A percentile compares a stretch with the other conserved stretches of the same genome.
phyloP scores from a whole-genome alignment of 2,113 vertebrate species.

The Antechinus flavipes region DNA sequence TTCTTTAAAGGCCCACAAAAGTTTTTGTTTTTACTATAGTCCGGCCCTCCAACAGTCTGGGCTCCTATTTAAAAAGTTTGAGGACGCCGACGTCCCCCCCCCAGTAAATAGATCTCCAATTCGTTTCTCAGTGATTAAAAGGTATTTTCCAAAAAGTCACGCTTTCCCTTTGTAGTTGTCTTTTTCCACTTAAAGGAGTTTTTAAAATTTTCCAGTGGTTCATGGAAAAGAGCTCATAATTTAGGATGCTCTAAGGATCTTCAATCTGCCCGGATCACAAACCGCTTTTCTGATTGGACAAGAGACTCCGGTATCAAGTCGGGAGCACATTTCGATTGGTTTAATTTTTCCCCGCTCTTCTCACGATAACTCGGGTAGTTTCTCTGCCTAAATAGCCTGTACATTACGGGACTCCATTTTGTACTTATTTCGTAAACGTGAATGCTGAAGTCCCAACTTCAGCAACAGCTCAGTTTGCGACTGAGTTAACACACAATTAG shows the following conservation, averaged over 20 bases:
- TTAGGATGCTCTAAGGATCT: neutral
- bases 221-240: neutral
- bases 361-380: neutral
- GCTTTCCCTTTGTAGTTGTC: accelerated
- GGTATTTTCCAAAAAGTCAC: neutral
- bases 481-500: too few species aligned
- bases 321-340: neutral
- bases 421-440: neutral
- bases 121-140: too few species aligned
- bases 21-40: too few species aligned
- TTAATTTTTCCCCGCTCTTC: neutral
- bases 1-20: too few species aligned
- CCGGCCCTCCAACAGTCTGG: too few species aligned
- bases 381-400: neutral
- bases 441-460: accelerated
- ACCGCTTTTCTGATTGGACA: neutral
- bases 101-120: neutral
- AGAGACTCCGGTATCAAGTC: neutral
- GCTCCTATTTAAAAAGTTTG: too few species aligned
- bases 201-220: neutral
- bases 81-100: too few species aligned
- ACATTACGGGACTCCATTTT: neutral
- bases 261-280: neutral
- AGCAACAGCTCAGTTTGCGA: too few species aligned
- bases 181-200: neutral